phyloP scores from a whole-genome alignment of 2,888 invertebrate species.

The Ellobium chinense region DNA sequence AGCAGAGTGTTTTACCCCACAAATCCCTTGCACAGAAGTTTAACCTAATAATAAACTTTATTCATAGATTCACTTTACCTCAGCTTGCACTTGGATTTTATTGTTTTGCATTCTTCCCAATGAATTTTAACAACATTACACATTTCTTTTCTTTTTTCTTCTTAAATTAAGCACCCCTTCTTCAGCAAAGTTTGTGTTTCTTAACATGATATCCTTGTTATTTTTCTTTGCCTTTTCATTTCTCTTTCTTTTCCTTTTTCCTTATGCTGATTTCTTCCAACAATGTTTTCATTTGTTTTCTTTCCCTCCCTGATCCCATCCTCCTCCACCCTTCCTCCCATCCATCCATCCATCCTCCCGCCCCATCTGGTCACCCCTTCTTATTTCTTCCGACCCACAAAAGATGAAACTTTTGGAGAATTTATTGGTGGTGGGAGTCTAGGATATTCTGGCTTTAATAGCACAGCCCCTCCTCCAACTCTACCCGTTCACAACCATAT shows the following conservation, averaged over 20 bases:
- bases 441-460: background rate
- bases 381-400: no score
- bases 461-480: background rate
- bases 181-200: no score
- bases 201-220: no score
- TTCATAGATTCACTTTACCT: no score
- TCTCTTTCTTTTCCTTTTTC: background rate
- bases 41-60: no score
- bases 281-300: background rate
- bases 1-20: no score
- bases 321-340: background rate
- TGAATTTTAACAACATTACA: background rate
- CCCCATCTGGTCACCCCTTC: background rate
- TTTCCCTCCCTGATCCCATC: background rate
- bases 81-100: no score
- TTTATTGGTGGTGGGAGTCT: slow-evolving; percentile 48
- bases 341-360: background rate
- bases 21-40: no score
- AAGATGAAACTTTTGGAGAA: slow-evolving; percentile 52
- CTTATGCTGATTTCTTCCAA: background rate
- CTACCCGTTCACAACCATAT: slow-evolving; percentile 1
- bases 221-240: background rate
- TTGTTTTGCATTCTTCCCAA: background rate
- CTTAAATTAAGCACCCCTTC: no score
- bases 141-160: background rate